Evolutionary conservation across 2,888 invertebrate species (phyloP).

Genomic region (Latrodectus elegans): DNA sequence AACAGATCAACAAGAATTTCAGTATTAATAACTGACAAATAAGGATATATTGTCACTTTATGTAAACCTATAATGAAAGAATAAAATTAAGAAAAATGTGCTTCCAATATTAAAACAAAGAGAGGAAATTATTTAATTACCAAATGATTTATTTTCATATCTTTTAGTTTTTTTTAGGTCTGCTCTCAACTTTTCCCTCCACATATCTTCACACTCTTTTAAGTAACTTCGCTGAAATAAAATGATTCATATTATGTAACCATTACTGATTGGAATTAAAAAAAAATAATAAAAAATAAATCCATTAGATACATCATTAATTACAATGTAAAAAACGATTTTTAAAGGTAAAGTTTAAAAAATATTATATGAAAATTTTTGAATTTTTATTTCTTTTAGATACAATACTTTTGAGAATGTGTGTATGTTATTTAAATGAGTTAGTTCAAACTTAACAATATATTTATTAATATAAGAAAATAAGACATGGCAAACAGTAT

Average conservation of each 20-base stretch:
- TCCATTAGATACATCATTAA: too few relatives aligned
- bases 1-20: constrained; percentile 77
- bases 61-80: neutral
- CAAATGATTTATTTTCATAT: constrained; percentile 27
- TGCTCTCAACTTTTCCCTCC: constrained; percentile 23
- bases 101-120: neutral
- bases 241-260: neutral
- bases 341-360: too few relatives aligned
- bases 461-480: too few relatives aligned
- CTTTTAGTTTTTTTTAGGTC: constrained; percentile 31
- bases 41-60: constrained; percentile 77
- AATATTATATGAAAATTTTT: too few relatives aligned
- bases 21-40: constrained; percentile 80
- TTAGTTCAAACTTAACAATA: too few relatives aligned
- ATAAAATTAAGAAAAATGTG: neutral
- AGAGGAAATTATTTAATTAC: neutral
- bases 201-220: constrained; percentile 38
- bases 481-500: too few relatives aligned
- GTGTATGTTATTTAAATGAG: too few relatives aligned
- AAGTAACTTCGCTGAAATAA: constrained; percentile 42
- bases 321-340: too few relatives aligned
- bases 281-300: too few relatives aligned
- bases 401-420: too few relatives aligned
- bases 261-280: too few relatives aligned
- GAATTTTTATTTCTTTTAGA: too few relatives aligned